Conservation (phyloP, 2,797 vertebrate genomes). For the Xenentodon cancila region DNA sequence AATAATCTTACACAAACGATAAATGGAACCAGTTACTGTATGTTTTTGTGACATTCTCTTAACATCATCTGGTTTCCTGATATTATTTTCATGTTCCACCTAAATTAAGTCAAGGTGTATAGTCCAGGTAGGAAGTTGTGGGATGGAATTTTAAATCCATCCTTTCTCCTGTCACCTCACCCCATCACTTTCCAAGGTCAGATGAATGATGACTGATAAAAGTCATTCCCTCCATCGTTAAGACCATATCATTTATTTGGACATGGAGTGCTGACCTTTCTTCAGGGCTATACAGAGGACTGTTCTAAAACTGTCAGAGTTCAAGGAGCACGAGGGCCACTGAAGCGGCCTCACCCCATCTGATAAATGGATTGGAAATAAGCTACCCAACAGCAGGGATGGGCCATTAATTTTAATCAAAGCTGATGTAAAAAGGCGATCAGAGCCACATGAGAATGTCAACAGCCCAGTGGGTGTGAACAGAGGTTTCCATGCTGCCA, state of each 20-base stretch:
- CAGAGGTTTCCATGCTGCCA: conserved; percentile 71
- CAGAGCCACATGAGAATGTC: conserved; percentile 91
- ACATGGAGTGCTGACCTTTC: conserved; percentile 88
- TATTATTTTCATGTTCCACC: conserved; percentile 25
- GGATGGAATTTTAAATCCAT: conserved; percentile 35
- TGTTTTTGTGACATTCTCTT: too few species aligned
- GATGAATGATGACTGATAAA: conserved; percentile 78
- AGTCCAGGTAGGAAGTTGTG: conserved; percentile 75
- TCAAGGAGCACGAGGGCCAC: conserved; percentile 80
- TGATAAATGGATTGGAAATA: conserved; percentile 98
- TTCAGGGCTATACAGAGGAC: conserved; percentile 75
- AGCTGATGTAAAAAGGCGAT: conserved; percentile 93
- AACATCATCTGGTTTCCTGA: too few species aligned
- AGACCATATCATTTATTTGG: conserved; percentile 86
- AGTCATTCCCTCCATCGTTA: conserved; percentile 84
- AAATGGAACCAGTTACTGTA: too few species aligned
- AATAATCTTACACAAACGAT: too few species aligned
- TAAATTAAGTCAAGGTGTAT: conserved; percentile 59
- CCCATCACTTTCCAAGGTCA: conserved; percentile 69
- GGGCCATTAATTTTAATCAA: conserved; percentile 99
- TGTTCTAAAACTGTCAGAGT: conserved; percentile 89
- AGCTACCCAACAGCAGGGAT: conserved; percentile 91
- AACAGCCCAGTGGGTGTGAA: conserved; percentile 90
- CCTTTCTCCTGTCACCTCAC: conserved; percentile 34
- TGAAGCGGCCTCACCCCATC: conserved; percentile 84